Evolutionary conservation across 2,888 invertebrate genomes (phyloP).

Genomic region (Pollenia angustigena): DNA sequence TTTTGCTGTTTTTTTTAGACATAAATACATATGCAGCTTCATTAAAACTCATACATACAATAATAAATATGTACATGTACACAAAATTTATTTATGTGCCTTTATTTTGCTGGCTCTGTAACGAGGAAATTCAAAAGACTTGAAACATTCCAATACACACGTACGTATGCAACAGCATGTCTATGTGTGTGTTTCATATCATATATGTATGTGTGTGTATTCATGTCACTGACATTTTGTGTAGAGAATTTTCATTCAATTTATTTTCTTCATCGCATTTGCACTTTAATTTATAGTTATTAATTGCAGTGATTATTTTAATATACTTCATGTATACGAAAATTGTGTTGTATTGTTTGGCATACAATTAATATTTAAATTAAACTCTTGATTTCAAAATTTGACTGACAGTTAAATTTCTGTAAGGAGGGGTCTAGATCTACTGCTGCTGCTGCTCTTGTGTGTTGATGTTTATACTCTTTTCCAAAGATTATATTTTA

Average conservation of each 20-base stretch:
- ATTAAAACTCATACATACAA: constrained; percentile 24
- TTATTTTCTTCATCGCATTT: constrained; percentile 9
- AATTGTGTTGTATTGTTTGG: not conserved
- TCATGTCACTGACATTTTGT: constrained; percentile 36
- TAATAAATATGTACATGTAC: not conserved
- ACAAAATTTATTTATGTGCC: constrained; percentile 6
- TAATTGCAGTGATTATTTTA: constrained; percentile 29
- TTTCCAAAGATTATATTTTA: constrained; percentile 51
- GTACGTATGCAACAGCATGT: not conserved
- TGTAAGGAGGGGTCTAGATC: too few relatives aligned
- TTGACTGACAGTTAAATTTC: constrained; percentile 23
- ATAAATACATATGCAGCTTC: constrained; percentile 29
- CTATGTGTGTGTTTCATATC: too few relatives aligned
- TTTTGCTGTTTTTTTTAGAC: constrained; percentile 31
- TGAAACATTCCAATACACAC: not conserved
- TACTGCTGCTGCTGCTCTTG: not conserved
- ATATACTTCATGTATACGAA: not conserved
- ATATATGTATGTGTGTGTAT: not conserved
- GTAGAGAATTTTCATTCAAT: constrained; percentile 47
- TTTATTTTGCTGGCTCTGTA: not conserved
- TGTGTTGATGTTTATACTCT: constrained; percentile 17
- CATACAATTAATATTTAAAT: not conserved
- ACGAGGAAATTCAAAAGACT: constrained; percentile 33
- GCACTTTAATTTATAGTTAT: constrained; percentile 29
- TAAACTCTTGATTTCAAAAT: not conserved